Evolutionary conservation across 2,888 invertebrate genomes (phyloP).

Genomic region (Callimorpha dominula): DNA sequence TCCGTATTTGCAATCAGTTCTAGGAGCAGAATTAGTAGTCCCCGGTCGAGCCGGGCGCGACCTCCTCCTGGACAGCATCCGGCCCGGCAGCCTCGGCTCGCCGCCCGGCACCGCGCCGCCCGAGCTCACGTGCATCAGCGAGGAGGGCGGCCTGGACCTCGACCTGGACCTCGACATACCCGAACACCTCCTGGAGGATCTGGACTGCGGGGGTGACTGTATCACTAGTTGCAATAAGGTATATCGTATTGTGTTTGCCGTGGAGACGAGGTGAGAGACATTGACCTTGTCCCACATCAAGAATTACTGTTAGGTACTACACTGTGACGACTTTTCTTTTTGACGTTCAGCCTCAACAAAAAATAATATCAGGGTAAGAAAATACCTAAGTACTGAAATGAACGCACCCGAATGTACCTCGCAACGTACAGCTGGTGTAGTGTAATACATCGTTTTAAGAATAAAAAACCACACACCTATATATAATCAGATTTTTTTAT

Average conservation of each 20-base stretch:
- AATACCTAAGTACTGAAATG: too few species aligned
- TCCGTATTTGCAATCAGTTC: conserved; percentile 59
- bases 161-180: conserved; percentile 89
- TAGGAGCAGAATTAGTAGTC: conserved; percentile 82
- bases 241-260: neutral
- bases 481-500: too few species aligned
- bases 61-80: conserved; percentile 75
- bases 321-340: neutral
- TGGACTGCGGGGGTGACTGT: conserved; percentile 93
- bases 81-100: conserved; percentile 79
- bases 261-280: neutral
- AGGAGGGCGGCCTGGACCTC: conserved; percentile 94
- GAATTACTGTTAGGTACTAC: neutral
- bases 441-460: too few species aligned
- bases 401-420: too few species aligned
- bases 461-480: too few species aligned
- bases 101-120: conserved; percentile 86
- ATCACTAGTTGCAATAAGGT: conserved; percentile 94
- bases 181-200: conserved; percentile 91
- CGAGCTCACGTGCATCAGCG: conserved; percentile 94
- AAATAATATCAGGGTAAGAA: too few species aligned
- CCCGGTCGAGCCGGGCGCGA: conserved; percentile 79
- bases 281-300: neutral
- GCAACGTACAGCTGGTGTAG: too few species aligned
- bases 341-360: neutral